Base-by-base conservation (phyloP, 2,113 vertebrate species). In the Laticauda colubrina region DNA sequence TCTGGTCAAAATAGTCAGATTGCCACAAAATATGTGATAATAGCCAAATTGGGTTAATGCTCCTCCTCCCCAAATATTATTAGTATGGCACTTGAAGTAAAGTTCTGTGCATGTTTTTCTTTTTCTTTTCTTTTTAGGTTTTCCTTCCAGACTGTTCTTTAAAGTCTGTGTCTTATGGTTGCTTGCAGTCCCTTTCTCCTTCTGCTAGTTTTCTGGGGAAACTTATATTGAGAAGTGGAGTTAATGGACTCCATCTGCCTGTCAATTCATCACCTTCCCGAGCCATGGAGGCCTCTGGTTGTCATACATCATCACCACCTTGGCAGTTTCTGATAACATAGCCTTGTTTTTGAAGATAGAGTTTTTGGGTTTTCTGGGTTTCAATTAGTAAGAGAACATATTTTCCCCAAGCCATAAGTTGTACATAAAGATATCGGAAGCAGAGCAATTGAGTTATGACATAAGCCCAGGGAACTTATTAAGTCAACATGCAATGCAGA, bases 191-290 rank as follows among this genome's bases (percentile, higher is more conserved):
- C 55, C 90, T 91, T 94, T 96, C 96, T 94, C 97, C 93, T 94
- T 91, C 87, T 90, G 91, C 89, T 96, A 93, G 94, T 97, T 96
- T 96, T 96, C 95, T 95, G 94, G 97, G 97, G 97, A 97, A 96
- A 96, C 95, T 96, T 96, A 95, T 96, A 96, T 95, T 96, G 97
- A 97, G 97, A 96, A 96, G 95, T 96, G 95, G 34, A 95, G 96
- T 95, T 94, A 97, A 96, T 95, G 97, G 97, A 94, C 93, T 94
- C 96, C 96, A 96, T 97, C 95, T 95, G 95, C 95, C 97, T 97
- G 96, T 98, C 98, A 98, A 96, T 96, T 97, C 96, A 91, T 96
- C 98, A 97, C 98, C 97, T 98, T 94, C 94, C 94, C 1, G 0
- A 96, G 96, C 95, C 96, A 93, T 92, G 96, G 26, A 75, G 12